Conservation (phyloP, 2,888 invertebrate species). For the Yponomeuta malinellus region DNA sequence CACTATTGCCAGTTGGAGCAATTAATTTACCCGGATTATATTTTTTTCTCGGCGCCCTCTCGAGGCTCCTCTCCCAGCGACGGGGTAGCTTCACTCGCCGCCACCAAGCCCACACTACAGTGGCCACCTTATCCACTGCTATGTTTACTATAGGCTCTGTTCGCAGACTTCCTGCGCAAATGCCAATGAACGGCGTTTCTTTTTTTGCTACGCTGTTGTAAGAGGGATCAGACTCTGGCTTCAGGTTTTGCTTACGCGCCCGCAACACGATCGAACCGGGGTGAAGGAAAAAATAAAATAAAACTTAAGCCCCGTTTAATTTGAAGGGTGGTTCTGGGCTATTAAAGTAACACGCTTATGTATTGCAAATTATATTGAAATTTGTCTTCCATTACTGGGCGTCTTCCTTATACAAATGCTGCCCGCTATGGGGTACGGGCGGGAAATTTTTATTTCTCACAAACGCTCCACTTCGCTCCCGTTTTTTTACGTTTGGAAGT, state of each 20-base stretch:
- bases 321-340: constrained; percentile 77
- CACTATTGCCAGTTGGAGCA: constrained; percentile 73
- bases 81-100: constrained; percentile 31
- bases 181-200: background rate
- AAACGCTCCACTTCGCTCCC: constrained; percentile 68
- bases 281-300: constrained; percentile 71
- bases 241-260: constrained; percentile 41
- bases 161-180: background rate
- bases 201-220: background rate
- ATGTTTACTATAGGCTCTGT: background rate
- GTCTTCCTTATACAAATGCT: constrained; percentile 76
- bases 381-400: constrained; percentile 76
- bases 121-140: constrained; percentile 2
- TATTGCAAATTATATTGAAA: constrained; percentile 78
- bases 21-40: constrained; percentile 76
- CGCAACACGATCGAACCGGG: constrained; percentile 56
- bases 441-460: constrained; percentile 70
- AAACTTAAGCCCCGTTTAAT: constrained; percentile 77
- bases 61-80: constrained; percentile 31
- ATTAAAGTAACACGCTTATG: constrained; percentile 78
- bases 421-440: constrained; percentile 65
- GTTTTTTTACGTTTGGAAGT: constrained; percentile 69
- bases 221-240: background rate
- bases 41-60: constrained; percentile 53
- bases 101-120: background rate